A percentile compares a stretch with the other conserved stretches of the same genome.
Evolutionary conservation across 1,140 invertebrate species (phyloP).

Genomic region (Gonioctena quinquepunctata): DNA sequence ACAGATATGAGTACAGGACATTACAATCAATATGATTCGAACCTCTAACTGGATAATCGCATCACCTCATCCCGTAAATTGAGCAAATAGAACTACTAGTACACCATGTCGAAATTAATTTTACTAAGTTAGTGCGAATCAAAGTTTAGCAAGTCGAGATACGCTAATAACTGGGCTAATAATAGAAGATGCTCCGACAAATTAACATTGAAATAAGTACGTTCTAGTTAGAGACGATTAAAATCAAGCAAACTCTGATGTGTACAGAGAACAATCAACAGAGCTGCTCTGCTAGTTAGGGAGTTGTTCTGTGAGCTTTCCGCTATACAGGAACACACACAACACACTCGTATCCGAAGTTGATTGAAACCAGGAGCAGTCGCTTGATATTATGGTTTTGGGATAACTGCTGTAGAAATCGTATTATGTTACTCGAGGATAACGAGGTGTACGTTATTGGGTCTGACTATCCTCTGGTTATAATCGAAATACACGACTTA

Average conservation of each 20-base stretch:
- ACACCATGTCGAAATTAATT: background rate
- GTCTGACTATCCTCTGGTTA: too few relatives aligned
- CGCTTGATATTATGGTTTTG: background rate
- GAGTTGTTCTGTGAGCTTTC: background rate
- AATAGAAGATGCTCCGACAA: slow-evolving; percentile 3
- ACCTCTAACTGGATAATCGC: too few relatives aligned
- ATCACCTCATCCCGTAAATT: too few relatives aligned
- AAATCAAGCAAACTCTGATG: background rate
- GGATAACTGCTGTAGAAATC: too few relatives aligned
- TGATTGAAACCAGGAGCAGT: background rate
- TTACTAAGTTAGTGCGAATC: too few relatives aligned
- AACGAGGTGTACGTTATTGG: too few relatives aligned
- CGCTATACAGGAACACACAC: background rate
- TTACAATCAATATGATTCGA: too few relatives aligned
- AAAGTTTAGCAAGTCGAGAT: background rate
- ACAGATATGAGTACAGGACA: too few relatives aligned
- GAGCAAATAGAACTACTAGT: background rate
- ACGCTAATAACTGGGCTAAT: background rate
- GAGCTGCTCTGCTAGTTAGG: background rate
- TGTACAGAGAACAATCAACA: background rate
- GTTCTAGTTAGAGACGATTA: slow-evolving; percentile 13
- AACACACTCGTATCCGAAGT: background rate
- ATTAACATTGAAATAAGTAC: slow-evolving; percentile 1
- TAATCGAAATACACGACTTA: too few relatives aligned
- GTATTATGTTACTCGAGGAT: too few relatives aligned